Evolutionary conservation across 2,888 invertebrate species (phyloP).

Genomic region (Megalurothrips usitatus): DNA sequence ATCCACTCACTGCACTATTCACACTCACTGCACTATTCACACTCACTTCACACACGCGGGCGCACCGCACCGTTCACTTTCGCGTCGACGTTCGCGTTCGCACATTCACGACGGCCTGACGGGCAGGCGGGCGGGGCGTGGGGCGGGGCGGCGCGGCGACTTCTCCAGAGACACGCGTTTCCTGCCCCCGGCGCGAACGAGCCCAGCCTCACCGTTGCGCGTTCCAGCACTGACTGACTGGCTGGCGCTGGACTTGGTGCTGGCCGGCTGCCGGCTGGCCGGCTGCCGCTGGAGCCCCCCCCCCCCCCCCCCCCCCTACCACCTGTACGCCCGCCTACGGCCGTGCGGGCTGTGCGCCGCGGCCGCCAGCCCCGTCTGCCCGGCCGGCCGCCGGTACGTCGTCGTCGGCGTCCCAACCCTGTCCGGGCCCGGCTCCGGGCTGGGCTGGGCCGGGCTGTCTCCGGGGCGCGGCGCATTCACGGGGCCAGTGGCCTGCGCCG

Average conservation of each 20-base stretch:
- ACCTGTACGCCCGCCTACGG: neutral
- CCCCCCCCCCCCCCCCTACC: conserved; percentile 32
- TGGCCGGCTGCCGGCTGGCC: conserved; percentile 41
- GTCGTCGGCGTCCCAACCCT: neutral
- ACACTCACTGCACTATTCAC: neutral
- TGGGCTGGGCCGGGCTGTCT: neutral
- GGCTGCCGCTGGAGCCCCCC: conserved; percentile 34
- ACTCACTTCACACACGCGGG: neutral
- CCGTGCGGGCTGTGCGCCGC: neutral
- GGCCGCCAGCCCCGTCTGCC: neutral
- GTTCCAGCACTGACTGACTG: conserved; percentile 27
- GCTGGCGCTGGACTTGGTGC: neutral
- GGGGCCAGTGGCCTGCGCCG: no score
- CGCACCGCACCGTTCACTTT: neutral
- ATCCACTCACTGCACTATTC: neutral
- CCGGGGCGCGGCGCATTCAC: neutral
- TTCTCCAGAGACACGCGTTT: no score
- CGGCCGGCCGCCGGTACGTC: neutral
- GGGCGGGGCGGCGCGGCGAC: no score
- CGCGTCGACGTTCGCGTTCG: conserved; percentile 24
- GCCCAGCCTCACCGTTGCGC: conserved; percentile 30
- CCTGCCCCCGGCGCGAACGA: conserved; percentile 29
- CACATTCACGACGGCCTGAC: conserved; percentile 27
- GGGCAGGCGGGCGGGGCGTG: conserved; percentile 27
- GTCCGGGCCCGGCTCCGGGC: neutral